Base-by-base conservation (phyloP, 2,888 invertebrate species). In the Candidula unifasciata region DNA sequence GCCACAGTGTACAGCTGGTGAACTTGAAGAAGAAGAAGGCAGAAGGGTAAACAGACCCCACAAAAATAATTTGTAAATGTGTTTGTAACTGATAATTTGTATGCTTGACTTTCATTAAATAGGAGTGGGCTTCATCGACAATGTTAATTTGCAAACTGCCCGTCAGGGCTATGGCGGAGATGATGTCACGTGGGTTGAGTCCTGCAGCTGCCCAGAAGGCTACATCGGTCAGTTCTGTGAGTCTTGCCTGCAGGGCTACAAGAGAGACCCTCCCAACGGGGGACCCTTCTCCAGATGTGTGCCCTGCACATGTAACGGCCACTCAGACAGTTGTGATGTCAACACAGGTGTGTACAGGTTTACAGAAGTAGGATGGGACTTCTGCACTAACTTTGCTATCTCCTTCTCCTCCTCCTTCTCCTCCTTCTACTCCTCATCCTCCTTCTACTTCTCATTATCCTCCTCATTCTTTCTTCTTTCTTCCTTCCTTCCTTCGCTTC, bases 221-320 rank as follows among this genome's bases (percentile, higher is more conserved):
- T 94, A 94, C 89, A 96, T 98, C 0, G 98, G 99, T 0, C 98
- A 99, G 94, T 98, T 97, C 93, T 99, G 99, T 92, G 99, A 99
- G 94, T 97, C 97, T 0, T 99, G 99, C 93, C 97, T 97, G 0
- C 97, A 98, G 0, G 99, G 99, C 0, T 99, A 96, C 93, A 96
- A 98, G 77, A 97, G 99, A 89, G 97, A 97, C 88, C 97, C 97
- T 0, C 96, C 97, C 0, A 96, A 96, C 88, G 98, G 98, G 0
- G 99, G 99, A 2, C 97, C 98, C 0, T 98, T 98, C 92, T 97
- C 97, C 87, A 96, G 96, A 2, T 99, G 99, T 93, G 96, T 99
- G 60, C 97, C 97, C 13, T 99, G 99, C 93, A 97, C 98, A 92
- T 99, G 99, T 92, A 97, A 99, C 92, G 96, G 97, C 0, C 99